phyloP scores from a whole-genome alignment of 92 coral and sea anemone genomes.

The Epizoanthus rinbou region DNA sequence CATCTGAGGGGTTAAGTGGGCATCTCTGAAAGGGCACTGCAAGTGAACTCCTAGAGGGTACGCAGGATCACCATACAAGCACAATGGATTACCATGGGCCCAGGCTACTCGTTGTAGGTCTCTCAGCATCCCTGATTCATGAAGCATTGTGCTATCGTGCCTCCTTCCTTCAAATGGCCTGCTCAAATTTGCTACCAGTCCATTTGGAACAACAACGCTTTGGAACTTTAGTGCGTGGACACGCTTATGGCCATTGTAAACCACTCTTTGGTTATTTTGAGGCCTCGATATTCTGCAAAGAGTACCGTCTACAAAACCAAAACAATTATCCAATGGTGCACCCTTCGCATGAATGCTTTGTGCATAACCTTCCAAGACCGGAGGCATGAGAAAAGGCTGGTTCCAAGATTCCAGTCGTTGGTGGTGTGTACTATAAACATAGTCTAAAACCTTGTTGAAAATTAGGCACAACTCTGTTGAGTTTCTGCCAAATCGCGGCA shows the following conservation, averaged over 20 bases:
- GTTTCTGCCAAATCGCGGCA: constrained; percentile 19
- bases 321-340: constrained; percentile 39
- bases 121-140: constrained; percentile 7
- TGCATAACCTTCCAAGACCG: constrained; percentile 15
- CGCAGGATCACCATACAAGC: constrained; percentile 19
- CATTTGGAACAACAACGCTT: constrained; percentile 40
- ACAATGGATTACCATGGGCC: neutral
- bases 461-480: constrained; percentile 17
- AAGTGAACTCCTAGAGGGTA: constrained; percentile 5
- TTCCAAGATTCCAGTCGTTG: constrained; percentile 24
- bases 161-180: constrained; percentile 45
- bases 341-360: constrained; percentile 25
- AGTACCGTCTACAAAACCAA: constrained; percentile 50
- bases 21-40: constrained; percentile 14
- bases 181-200: constrained; percentile 12
- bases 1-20: constrained; percentile 32
- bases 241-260: constrained; percentile 39
- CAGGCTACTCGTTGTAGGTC: neutral
- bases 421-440: constrained; percentile 15
- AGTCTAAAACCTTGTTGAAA: constrained; percentile 5
- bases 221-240: constrained; percentile 35
- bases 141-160: constrained; percentile 18
- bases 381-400: constrained; percentile 25
- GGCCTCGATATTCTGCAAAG: constrained; percentile 32
- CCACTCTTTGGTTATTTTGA: constrained; percentile 22